These are phyloP conservation scores for Anthonomus grandis DNA, from an alignment of 1,140 invertebrate genomes.

Conservation along the genomic window DNA sequence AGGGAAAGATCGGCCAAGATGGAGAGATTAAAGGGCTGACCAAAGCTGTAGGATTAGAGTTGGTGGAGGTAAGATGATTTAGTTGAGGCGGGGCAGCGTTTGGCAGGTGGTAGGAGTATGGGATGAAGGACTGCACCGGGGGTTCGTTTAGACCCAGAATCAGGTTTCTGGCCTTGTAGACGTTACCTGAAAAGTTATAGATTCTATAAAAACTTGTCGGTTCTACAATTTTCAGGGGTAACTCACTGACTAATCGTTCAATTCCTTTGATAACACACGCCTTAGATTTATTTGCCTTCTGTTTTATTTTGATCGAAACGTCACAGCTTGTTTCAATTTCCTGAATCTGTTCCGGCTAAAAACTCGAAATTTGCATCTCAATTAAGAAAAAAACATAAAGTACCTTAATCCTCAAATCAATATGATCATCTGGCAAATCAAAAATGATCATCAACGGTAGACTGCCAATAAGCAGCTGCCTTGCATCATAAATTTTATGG, in stretches of 20 bases:
- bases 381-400: background rate
- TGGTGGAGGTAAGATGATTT: slow-evolving; percentile 42
- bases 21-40: slow-evolving; percentile 40
- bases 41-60: slow-evolving; percentile 40
- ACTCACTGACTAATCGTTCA: slow-evolving; percentile 74
- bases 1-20: slow-evolving; percentile 42
- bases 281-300: slow-evolving; percentile 80
- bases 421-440: slow-evolving; percentile 77
- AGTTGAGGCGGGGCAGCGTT: slow-evolving; percentile 24
- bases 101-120: slow-evolving; percentile 65
- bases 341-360: slow-evolving; percentile 61
- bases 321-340: slow-evolving; percentile 76
- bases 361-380: background rate
- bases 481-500: slow-evolving; percentile 81
- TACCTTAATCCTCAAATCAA: slow-evolving; percentile 50
- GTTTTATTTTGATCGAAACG: slow-evolving; percentile 81
- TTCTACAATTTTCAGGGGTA: no score
- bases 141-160: slow-evolving; percentile 71
- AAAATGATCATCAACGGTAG: slow-evolving; percentile 91
- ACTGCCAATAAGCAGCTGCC: slow-evolving; percentile 87
- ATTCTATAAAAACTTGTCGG: no score
- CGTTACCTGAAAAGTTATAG: slow-evolving; percentile 60
- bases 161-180: slow-evolving; percentile 84
- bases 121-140: slow-evolving; percentile 65
- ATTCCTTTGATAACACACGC: slow-evolving; percentile 81